Conservation (phyloP, 2,888 invertebrate genomes). For the Branchellion lobata region DNA sequence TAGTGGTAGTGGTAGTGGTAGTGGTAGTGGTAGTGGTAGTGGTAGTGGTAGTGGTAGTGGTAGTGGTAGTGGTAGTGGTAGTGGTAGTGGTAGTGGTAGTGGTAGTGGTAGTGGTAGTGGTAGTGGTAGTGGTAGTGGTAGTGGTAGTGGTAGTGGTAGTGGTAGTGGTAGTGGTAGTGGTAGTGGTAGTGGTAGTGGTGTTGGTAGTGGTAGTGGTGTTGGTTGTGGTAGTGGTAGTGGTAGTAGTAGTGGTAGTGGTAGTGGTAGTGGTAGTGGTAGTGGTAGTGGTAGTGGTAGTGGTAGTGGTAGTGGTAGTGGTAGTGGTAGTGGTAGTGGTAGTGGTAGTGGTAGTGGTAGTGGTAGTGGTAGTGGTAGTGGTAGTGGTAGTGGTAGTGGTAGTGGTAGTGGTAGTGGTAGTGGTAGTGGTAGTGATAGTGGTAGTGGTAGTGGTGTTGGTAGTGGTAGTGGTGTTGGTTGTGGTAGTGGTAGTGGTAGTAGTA, state of each 20-base stretch:
- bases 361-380: constrained; percentile 45
- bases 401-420: constrained; percentile 28
- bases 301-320: constrained; percentile 45
- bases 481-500: background rate
- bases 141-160: background rate
- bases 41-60: constrained; percentile 46
- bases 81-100: constrained; percentile 29
- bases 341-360: constrained; percentile 39
- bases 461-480: too few relatives aligned
- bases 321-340: constrained; percentile 45
- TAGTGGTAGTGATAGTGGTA: constrained; percentile 4
- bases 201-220: too few relatives aligned
- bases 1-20: constrained; percentile 47
- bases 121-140: background rate
- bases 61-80: background rate
- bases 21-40: constrained; percentile 40
- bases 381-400: constrained; percentile 21
- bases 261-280: too few relatives aligned
- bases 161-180: background rate
- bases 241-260: too few relatives aligned
- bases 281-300: constrained; percentile 44
- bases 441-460: too few relatives aligned
- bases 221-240: too few relatives aligned
- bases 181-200: too few relatives aligned
- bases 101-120: constrained; percentile 17